Evolutionary conservation across 1,140 invertebrate species (phyloP).

Genomic region (Laupala kohalensis): DNA sequence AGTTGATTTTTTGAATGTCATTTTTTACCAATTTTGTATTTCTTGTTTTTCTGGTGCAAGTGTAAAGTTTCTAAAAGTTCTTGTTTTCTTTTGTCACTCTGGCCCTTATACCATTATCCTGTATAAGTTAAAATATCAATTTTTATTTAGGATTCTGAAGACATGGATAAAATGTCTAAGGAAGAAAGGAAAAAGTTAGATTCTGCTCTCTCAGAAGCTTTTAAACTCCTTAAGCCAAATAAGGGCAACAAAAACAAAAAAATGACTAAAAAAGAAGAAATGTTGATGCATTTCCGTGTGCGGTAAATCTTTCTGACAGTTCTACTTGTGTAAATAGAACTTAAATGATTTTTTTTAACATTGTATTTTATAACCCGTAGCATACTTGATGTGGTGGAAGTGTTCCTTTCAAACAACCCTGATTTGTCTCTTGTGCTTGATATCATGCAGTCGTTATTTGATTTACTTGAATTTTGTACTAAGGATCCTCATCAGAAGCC

Average conservation of each 20-base stretch:
- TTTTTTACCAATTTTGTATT: too few species aligned
- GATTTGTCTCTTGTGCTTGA: constrained; percentile 29
- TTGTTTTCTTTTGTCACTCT: too few species aligned
- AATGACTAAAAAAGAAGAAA: constrained; percentile 47
- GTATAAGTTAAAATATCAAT: too few species aligned
- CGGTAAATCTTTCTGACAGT: constrained; percentile 50
- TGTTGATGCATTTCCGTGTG: constrained; percentile 52
- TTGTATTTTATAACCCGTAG: too few species aligned
- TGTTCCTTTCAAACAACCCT: constrained; percentile 45
- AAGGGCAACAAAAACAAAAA: constrained; percentile 33
- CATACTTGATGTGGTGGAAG: constrained; percentile 37
- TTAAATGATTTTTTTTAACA: too few species aligned
- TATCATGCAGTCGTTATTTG: constrained; percentile 48
- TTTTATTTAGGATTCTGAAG: constrained; percentile 42
- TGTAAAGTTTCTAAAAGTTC: too few species aligned
- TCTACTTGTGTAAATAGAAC: too few species aligned
- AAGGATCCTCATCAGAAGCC: constrained; percentile 51
- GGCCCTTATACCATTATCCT: too few species aligned
- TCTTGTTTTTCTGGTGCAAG: too few species aligned
- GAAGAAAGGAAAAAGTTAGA: constrained; percentile 59
- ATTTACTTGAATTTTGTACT: constrained; percentile 49
- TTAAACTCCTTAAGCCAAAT: constrained; percentile 40
- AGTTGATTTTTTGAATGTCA: too few species aligned
- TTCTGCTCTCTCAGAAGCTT: constrained; percentile 51
- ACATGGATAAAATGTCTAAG: constrained; percentile 61